Percentiles rank a stretch among this genome's conserved stretches.
phyloP scores from a whole-genome alignment of 2,113 vertebrate species.

The Cisticola juncidis region DNA sequence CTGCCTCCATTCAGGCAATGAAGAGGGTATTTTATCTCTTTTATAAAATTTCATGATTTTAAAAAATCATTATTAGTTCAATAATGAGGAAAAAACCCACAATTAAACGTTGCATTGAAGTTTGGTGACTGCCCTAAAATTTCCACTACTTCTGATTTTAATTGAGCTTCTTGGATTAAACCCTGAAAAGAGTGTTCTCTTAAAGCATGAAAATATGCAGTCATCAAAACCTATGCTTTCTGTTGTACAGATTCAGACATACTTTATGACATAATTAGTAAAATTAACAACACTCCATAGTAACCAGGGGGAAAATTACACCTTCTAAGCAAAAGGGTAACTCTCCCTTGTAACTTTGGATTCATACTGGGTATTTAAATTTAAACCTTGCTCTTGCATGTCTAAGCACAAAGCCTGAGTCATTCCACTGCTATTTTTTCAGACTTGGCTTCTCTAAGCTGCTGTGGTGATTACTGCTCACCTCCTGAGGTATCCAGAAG shows the following conservation, averaged over 20 bases:
- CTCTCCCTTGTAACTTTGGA: fast-evolving
- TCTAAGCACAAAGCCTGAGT: not conserved
- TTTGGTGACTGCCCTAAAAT: not conserved
- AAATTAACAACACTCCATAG: not conserved
- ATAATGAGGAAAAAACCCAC: not conserved
- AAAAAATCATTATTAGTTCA: not conserved
- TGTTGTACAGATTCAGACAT: not conserved
- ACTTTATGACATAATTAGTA: not conserved
- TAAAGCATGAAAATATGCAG: not conserved
- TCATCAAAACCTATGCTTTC: not conserved
- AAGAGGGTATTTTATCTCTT: fast-evolving
- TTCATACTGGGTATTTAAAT: not conserved
- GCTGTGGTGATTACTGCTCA: not conserved
- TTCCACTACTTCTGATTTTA: not conserved
- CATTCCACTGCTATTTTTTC: not conserved
- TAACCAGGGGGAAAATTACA: not conserved
- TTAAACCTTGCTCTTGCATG: fast-evolving
- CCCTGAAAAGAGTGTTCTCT: not conserved
- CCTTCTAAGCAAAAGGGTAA: not conserved
- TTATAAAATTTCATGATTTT: not conserved
- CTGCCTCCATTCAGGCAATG: not conserved
- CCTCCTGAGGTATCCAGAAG: not conserved
- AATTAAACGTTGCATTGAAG: not conserved
- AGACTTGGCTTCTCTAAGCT: not conserved
- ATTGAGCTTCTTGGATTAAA: not conserved